A percentile compares a stretch with the other conserved stretches of the same genome.
Conservation (phyloP, 2,888 invertebrate genomes). For the Alitta virens region DNA sequence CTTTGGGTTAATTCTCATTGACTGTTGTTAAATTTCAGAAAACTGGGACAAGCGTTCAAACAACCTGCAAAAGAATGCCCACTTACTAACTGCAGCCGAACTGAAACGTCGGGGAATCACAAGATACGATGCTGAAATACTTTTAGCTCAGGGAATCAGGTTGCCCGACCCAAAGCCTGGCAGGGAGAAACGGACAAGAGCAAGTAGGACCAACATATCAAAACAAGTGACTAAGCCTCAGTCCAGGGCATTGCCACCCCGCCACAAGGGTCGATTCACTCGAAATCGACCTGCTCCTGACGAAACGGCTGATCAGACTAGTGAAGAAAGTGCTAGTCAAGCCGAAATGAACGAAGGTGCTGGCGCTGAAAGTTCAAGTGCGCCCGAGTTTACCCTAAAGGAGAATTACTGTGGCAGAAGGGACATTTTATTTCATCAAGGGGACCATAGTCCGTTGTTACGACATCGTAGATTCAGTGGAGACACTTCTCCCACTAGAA, state of each 20-base stretch:
- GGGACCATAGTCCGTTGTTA: background rate
- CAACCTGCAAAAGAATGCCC: constrained; percentile 48
- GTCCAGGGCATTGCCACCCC: background rate
- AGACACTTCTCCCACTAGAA: background rate
- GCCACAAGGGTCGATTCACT: background rate
- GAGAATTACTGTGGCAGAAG: too few relatives aligned
- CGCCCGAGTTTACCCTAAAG: background rate
- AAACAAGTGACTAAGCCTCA: background rate
- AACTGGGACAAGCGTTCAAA: constrained; percentile 50
- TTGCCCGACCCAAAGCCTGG: constrained; percentile 40
- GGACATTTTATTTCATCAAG: too few relatives aligned
- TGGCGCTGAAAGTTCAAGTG: background rate
- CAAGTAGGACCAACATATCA: too few relatives aligned
- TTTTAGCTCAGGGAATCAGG: constrained; percentile 46
- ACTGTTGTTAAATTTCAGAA: constrained; percentile 29
- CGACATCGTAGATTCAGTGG: background rate
- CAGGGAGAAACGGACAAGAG: background rate
- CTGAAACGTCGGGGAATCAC: constrained; percentile 52
- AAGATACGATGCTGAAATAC: constrained; percentile 53
- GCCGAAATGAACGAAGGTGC: background rate
- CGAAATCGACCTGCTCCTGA: background rate
- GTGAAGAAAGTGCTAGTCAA: background rate
- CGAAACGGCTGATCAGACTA: too few relatives aligned
- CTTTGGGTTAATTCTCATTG: too few relatives aligned
- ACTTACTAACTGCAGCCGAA: constrained; percentile 47